Evolutionary conservation across 1,140 invertebrate genomes (phyloP), one percentile per base, ranked within the genome.

Genomic region (Acromyrmex heyeri): DNA sequence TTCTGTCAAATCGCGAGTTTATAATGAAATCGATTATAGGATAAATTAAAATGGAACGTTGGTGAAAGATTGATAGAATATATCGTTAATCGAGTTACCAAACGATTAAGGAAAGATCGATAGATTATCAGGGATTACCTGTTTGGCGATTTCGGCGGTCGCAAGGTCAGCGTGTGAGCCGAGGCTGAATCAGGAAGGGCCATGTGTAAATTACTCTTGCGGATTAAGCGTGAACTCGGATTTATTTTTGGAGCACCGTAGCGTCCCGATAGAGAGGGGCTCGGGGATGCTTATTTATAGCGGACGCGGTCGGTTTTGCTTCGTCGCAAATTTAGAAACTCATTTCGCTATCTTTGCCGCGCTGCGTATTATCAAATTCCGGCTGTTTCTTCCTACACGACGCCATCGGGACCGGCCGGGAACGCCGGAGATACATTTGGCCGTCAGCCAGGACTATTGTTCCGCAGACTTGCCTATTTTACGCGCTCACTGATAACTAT

Each of bases 331-430:
- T 91, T 91, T 90, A 91, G 89, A 88, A 76, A 88, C 85, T 90
- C 90, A 83, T 90, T 90, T 90, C 83, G 77, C 89, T 90, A 91
- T 90, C 86, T 86, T 90, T 86, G 67, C 75, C 50, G n/a, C 24
- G 30, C 64, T 18, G 12, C 53, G 53, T 18, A 77, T 87, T 86
- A 82, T 86, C 85, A 85, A 87, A 87, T 85, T 85, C 78, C 69
- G 67, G 7, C 76, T 55, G 38, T 79, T 81, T 86, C 76, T 79
- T 81, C 76, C 64, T 82, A 59, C 30, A 55, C 21, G 8, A 30
- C 73, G 27, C 53, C 38, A 55, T n/a, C 27, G 64, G 21, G 65
- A 61, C 24, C n/a, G 16, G 3, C 50, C 67, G 10, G 34, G 53
- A 76, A 24, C 30, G 48, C 30, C 62, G 50, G 30, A 55, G 64